phyloP scores from a whole-genome alignment of 2,888 invertebrate genomes.

The Cephalotes varians region DNA sequence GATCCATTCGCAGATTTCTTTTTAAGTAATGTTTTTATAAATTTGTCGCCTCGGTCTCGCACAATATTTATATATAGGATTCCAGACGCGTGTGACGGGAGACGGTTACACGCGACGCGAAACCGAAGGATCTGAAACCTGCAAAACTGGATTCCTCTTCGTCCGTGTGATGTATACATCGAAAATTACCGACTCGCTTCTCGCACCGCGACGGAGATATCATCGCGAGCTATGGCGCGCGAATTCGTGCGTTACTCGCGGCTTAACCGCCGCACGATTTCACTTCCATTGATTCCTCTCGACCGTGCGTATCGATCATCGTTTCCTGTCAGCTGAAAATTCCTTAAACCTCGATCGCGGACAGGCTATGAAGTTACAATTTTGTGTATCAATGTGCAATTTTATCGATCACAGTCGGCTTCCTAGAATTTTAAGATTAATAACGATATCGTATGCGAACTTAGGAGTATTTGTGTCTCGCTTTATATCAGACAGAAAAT shows the following conservation, averaged over 20 bases:
- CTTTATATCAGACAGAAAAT: not conserved
- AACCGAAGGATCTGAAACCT: slow-evolving; percentile 70
- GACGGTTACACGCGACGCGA: slow-evolving; percentile 57
- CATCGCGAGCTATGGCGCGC: slow-evolving; percentile 39
- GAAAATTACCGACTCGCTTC: slow-evolving; percentile 61
- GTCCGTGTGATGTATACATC: slow-evolving; percentile 65
- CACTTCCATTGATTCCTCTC: slow-evolving; percentile 44
- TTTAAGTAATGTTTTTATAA: not conserved
- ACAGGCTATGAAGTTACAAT: not conserved
- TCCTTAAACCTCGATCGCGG: not conserved
- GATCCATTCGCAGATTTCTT: not conserved
- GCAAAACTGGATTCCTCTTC: slow-evolving; percentile 76
- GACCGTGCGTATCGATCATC: slow-evolving; percentile 18
- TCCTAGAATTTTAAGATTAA: not conserved
- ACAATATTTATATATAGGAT: slow-evolving; percentile 50
- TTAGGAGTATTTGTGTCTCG: not conserved
- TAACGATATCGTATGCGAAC: not conserved
- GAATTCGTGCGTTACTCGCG: slow-evolving; percentile 33
- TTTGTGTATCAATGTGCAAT: not conserved
- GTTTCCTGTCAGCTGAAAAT: slow-evolving; percentile 7
- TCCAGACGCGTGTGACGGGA: slow-evolving; percentile 52
- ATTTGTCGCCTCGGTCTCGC: slow-evolving; percentile 55
- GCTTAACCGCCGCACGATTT: slow-evolving; percentile 61
- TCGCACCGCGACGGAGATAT: slow-evolving; percentile 53
- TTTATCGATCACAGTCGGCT: not conserved